These are phyloP conservation scores for Parnassius glacialis DNA, from an alignment of 2,888 invertebrate genomes.

Conservation along the genomic window DNA sequence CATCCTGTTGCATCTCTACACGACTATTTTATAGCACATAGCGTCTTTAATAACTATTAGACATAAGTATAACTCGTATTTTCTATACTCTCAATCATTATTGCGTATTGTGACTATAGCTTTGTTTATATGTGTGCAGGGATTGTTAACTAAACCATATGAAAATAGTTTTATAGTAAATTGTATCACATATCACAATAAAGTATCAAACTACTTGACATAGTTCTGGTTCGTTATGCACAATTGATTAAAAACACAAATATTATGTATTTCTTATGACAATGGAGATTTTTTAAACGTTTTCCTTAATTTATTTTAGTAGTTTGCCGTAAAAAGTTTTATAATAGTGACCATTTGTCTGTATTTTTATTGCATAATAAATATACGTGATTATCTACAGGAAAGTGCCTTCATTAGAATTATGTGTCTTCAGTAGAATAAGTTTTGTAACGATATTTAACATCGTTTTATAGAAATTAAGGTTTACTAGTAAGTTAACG, in stretches of 20 bases:
- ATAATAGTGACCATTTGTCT: no score
- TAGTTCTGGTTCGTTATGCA: constrained; percentile 5
- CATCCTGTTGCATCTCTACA: constrained; percentile 52
- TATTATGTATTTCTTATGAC: not conserved
- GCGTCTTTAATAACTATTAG: constrained; percentile 58
- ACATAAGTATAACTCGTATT: constrained; percentile 10
- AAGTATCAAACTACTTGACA: not conserved
- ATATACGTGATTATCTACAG: constrained; percentile 13
- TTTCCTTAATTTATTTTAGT: no score
- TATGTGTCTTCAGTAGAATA: constrained; percentile 29
- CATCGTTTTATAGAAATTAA: constrained; percentile 16
- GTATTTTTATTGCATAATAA: no score
- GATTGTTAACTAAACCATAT: constrained; percentile 5
- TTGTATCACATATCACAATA: constrained; percentile 19
- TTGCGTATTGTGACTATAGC: constrained; percentile 5
- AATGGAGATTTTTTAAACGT: constrained; percentile 2
- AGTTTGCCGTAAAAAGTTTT: no score
- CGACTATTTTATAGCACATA: constrained; percentile 63
- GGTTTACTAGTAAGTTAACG: constrained; percentile 24
- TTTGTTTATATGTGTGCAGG: constrained; percentile 13
- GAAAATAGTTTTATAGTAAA: constrained; percentile 13
- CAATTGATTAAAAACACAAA: constrained; percentile 6
- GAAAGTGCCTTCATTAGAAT: constrained; percentile 37
- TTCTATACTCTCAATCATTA: constrained; percentile 6
- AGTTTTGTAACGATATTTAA: constrained; percentile 28